Evolutionary conservation across 2,888 invertebrate genomes (phyloP).

Genomic region (Phragmatobia fuliginosa): DNA sequence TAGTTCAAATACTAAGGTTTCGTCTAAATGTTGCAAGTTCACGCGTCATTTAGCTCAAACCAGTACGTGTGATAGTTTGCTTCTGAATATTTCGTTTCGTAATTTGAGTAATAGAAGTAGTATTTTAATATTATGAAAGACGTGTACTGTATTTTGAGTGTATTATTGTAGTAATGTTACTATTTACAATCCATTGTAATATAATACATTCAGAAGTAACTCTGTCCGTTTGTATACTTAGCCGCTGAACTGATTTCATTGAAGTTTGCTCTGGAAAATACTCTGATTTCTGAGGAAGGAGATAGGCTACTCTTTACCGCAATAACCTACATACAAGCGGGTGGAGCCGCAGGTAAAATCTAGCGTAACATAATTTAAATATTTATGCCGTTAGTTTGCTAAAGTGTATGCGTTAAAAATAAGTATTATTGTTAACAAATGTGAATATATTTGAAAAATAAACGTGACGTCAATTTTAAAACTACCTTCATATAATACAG

Average conservation of each 20-base stretch:
- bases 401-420: background rate
- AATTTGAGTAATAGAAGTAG: background rate
- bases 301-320: too few species aligned
- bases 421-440: background rate
- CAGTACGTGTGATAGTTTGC: constrained; percentile 24
- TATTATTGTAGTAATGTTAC: background rate
- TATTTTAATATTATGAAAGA: background rate
- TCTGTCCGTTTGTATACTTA: too few species aligned
- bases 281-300: too few species aligned
- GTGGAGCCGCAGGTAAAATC: too few species aligned
- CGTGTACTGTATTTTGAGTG: background rate
- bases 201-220: too few species aligned
- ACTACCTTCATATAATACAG: background rate
- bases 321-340: too few species aligned
- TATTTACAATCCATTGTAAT: background rate
- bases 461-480: background rate
- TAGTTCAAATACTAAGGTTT: constrained; percentile 45
- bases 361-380: background rate
- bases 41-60: constrained; percentile 27
- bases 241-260: too few species aligned
- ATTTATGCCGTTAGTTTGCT: background rate
- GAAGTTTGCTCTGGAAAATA: too few species aligned
- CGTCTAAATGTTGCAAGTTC: constrained; percentile 37
- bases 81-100: background rate
- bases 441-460: background rate